Conservation (phyloP, 1,140 invertebrate species). For the Linepithema humile region DNA sequence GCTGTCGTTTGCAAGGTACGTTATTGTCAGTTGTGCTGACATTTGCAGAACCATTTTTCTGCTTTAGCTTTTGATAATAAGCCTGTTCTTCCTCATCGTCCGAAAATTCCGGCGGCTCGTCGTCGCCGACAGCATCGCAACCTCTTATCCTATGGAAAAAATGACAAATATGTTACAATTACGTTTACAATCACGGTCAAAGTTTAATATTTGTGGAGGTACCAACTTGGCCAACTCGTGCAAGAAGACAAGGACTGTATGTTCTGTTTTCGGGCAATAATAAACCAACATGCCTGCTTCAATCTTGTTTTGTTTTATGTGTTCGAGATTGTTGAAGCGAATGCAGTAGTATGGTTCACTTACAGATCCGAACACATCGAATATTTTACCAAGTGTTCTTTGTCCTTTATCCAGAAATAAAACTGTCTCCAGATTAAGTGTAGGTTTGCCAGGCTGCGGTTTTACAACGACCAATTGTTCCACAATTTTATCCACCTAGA, state of each 20-base stretch:
- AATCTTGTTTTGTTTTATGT: slow-evolving; percentile 89
- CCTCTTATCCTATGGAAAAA: slow-evolving; percentile 88
- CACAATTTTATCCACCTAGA: slow-evolving; percentile 80
- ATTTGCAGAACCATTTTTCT: slow-evolving; percentile 61
- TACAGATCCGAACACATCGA: slow-evolving; percentile 95
- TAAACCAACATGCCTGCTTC: slow-evolving; percentile 89
- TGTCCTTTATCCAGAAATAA: slow-evolving; percentile 91
- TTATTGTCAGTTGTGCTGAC: slow-evolving; percentile 4
- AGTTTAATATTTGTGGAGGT: slow-evolving; percentile 27
- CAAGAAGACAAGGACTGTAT: slow-evolving; percentile 91
- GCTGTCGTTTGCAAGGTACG: slow-evolving; percentile 65
- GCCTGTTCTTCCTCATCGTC: slow-evolving; percentile 93
- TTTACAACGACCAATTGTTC: slow-evolving; percentile 80
- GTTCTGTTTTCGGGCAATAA: slow-evolving; percentile 90
- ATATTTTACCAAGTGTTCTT: slow-evolving; percentile 90
- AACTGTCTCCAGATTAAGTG: slow-evolving; percentile 93
- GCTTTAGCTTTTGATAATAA: slow-evolving; percentile 77
- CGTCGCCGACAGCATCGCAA: slow-evolving; percentile 93
- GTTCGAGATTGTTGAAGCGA: slow-evolving; percentile 91
- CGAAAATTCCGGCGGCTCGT: slow-evolving; percentile 95
- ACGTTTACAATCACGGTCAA: neutral
- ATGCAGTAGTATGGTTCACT: slow-evolving; percentile 92
- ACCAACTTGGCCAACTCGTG: slow-evolving; percentile 88
- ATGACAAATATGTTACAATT: neutral
- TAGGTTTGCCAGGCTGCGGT: slow-evolving; percentile 86